Evolutionary conservation across 2,888 invertebrate species (phyloP), one percentile per base, ranked within the genome.

Genomic region (Andricus curvator): DNA sequence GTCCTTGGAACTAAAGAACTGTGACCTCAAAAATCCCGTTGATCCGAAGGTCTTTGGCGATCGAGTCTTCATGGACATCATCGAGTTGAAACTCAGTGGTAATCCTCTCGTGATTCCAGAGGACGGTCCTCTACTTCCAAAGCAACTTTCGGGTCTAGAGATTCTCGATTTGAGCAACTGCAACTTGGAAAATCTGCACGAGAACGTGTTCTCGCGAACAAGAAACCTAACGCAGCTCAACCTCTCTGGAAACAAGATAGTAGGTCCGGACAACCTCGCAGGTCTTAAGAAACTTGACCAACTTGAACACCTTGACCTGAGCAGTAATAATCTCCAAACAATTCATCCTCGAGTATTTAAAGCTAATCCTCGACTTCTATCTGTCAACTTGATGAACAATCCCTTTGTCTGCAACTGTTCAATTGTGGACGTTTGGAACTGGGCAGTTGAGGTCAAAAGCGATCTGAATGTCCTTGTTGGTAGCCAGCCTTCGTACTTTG

Each of bases 371-470:
- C 94, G 94, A 82, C 88, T 96, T 6, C 92, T 94, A 80, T 95
- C 95, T 4, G 86, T 96, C 74, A 95, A 95, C 88, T 92, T 96
- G 9, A 93, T 96, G 13, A 95, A 95, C 4, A 96, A 96, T 92
- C 96, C 95, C 2, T 96, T 96, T 93, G 92, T 94, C 80, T 96
- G 96, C 88, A 95, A 95, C 86, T 96, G 96, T 86, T 94, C 95
- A 83, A 94, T 96, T 37, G 95, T 95, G 0, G 95, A 95, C 80
- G 94, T 96, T 93, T 96, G 96, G 96, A 94, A 95, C 86, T 96
- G 96, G 96, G 96, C 96, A 0, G 93, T 94, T 60, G 94, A 95
- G 91, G 94, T 94, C 56, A 95, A 95, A 87, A 95, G 95, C 17
- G 94, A 96, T 86, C 91, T 96, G 68, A 94, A 95, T 82, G 94